Percentiles rank a stretch among this genome's conserved stretches.
These are phyloP conservation scores for Hiodon alosoides DNA, from an alignment of 2,113 vertebrate genomes.

Conservation along the genomic window DNA sequence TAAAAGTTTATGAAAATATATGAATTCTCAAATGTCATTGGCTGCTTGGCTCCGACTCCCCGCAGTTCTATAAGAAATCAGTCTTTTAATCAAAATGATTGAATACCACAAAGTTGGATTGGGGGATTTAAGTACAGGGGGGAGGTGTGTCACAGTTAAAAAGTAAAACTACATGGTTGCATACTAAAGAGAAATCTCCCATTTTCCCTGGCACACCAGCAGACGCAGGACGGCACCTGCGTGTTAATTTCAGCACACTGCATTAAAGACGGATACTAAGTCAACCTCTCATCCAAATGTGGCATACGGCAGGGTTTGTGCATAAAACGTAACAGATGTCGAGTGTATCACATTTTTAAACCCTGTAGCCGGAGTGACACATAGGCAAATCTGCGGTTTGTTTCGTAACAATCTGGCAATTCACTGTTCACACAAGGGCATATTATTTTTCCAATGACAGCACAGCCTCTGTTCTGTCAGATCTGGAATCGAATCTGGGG, in stretches of 20 bases:
- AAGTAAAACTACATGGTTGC: conserved; percentile 35
- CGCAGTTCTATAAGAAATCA: conserved; percentile 81
- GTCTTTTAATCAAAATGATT: conserved; percentile 88
- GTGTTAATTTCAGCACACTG: conserved; percentile 78
- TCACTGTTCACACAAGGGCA: conserved; percentile 70
- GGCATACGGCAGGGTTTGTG: conserved; percentile 82
- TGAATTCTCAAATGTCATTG: conserved; percentile 97
- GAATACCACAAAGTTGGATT: conserved; percentile 76
- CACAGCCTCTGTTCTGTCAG: conserved; percentile 66
- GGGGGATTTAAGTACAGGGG: conserved; percentile 56
- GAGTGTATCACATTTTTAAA: conserved; percentile 74
- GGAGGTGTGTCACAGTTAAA: conserved; percentile 53
- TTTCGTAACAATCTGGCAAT: conserved; percentile 73
- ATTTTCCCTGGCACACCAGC: background rate
- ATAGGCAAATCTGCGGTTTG: conserved; percentile 74
- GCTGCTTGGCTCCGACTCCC: conserved; percentile 74
- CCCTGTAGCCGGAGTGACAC: conserved; percentile 74
- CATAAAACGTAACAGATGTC: conserved; percentile 74
- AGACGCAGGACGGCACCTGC: conserved; percentile 66
- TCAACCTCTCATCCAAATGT: conserved; percentile 71
- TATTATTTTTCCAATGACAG: conserved; percentile 62
- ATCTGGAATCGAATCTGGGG: conserved; percentile 68
- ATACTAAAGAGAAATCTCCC: conserved; percentile 16
- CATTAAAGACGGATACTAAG: conserved; percentile 70
- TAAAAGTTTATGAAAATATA: conserved; percentile 99